phyloP scores from a whole-genome alignment of 2,888 invertebrate species.

The Heliothis peltigera region DNA sequence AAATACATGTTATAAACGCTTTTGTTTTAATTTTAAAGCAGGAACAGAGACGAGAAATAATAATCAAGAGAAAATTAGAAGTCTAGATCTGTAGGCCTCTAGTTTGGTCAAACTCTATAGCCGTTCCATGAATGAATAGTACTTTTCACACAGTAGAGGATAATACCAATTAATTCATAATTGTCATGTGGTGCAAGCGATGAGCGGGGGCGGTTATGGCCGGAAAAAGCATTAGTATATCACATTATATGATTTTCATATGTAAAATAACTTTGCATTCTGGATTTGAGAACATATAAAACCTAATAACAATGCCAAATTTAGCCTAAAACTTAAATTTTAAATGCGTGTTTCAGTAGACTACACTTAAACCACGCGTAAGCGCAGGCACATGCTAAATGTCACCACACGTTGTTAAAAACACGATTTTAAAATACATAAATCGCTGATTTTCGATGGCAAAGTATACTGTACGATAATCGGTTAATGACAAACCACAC shows the following conservation, averaged over 20 bases:
- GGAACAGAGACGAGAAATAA: no score
- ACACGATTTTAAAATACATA: slow-evolving; percentile 15
- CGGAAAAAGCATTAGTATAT: neutral
- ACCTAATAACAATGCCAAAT: neutral
- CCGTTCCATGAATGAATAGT: slow-evolving; percentile 49
- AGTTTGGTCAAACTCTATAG: no score
- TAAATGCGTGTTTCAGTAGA: neutral
- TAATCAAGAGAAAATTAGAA: no score
- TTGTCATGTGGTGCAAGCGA: slow-evolving; percentile 58
- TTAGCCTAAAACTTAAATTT: neutral
- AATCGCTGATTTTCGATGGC: slow-evolving; percentile 28
- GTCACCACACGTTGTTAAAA: slow-evolving; percentile 13
- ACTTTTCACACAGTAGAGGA: slow-evolving; percentile 66
- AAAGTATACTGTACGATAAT: slow-evolving; percentile 29
- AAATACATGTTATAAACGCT: neutral
- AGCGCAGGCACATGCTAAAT: slow-evolving; percentile 39
- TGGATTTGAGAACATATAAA: no score
- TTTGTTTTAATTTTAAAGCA: neutral
- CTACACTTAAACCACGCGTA: slow-evolving; percentile 20
- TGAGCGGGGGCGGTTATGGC: slow-evolving; percentile 25
- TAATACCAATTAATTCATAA: slow-evolving; percentile 68
- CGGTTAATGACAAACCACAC: slow-evolving; percentile 53
- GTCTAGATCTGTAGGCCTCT: no score
- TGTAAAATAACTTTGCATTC: neutral
- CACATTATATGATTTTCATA: neutral